Percentiles rank a stretch among this genome's conserved stretches.
Conservation (phyloP, 2,797 vertebrate genomes). For the Gymnoscopelus microlampas region DNA sequence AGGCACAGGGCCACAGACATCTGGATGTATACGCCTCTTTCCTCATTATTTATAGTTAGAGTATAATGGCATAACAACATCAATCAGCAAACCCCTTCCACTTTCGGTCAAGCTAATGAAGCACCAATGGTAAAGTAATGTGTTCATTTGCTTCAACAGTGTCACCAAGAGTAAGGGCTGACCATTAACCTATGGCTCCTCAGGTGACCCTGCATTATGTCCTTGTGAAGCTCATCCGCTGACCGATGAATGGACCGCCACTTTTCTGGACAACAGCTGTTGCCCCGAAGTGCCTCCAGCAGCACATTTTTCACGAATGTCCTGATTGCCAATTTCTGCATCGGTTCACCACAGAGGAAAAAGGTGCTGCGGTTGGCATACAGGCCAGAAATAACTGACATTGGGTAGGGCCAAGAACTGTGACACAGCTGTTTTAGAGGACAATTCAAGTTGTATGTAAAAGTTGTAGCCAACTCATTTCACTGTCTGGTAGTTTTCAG, state of each 20-base stretch:
- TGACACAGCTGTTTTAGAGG: conserved; percentile 79
- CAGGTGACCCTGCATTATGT: conserved; percentile 49
- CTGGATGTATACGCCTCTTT: conserved; percentile 42
- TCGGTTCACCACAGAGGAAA: conserved; percentile 58
- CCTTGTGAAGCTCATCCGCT: conserved; percentile 56
- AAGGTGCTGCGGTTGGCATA: conserved; percentile 73
- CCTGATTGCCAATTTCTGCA: conserved; percentile 67
- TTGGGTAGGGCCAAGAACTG: conserved; percentile 62
- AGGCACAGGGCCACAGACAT: conserved; percentile 52
- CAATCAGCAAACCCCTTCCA: conserved; percentile 64
- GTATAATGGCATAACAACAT: conserved; percentile 47
- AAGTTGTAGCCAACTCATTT: conserved; percentile 70
- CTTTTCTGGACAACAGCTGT: conserved; percentile 67
- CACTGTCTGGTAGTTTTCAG: conserved; percentile 72
- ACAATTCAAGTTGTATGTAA: conserved; percentile 60
- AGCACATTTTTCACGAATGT: conserved; percentile 68
- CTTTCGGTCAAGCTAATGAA: conserved; percentile 62
- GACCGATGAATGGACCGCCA: conserved; percentile 32
- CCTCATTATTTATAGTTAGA: conserved; percentile 68
- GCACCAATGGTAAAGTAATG: conserved; percentile 45
- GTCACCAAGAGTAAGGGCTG: conserved; percentile 61
- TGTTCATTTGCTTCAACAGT: conserved; percentile 41
- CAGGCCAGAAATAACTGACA: conserved; percentile 74
- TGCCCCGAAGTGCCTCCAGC: conserved; percentile 59
- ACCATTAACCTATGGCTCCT: conserved; percentile 68